Conservation (phyloP, 2,888 invertebrate species). For the Clistopyga incitator region DNA sequence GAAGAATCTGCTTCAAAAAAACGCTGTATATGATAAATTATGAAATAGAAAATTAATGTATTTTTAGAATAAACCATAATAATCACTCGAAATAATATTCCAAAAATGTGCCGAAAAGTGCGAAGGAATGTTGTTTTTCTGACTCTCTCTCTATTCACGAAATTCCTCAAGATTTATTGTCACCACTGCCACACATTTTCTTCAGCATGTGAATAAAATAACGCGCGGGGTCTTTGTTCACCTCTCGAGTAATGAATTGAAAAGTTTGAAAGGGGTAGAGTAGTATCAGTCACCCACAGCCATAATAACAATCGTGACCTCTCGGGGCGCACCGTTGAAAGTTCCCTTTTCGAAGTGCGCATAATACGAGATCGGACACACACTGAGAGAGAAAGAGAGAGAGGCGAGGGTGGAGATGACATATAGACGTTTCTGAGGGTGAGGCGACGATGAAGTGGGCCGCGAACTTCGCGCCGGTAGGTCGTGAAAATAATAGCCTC, state of each 20-base stretch:
- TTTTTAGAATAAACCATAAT: too few relatives aligned
- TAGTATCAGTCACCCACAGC: background rate
- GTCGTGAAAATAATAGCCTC: conserved; percentile 67
- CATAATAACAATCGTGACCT: conserved; percentile 57
- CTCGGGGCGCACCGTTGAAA: conserved; percentile 28
- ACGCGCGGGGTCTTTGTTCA: conserved; percentile 7
- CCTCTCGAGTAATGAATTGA: conserved; percentile 39
- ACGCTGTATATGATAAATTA: too few relatives aligned
- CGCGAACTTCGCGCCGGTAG: conserved; percentile 57
- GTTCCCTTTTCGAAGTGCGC: conserved; percentile 45
- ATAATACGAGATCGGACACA: conserved; percentile 53
- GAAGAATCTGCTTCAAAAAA: too few relatives aligned
- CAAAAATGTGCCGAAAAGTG: background rate
- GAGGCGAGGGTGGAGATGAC: conserved; percentile 9
- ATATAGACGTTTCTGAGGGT: conserved; percentile 13
- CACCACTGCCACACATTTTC: background rate
- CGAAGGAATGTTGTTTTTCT: background rate
- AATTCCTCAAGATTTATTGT: background rate
- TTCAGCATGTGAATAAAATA: background rate
- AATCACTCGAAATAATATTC: too few relatives aligned
- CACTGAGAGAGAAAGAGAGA: background rate
- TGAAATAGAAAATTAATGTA: too few relatives aligned
- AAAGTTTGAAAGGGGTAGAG: conserved; percentile 38
- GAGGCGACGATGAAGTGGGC: conserved; percentile 54
- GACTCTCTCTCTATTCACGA: too few relatives aligned